Base-by-base conservation (phyloP, 2,888 invertebrate genomes). In the Euplexia lucipara region DNA sequence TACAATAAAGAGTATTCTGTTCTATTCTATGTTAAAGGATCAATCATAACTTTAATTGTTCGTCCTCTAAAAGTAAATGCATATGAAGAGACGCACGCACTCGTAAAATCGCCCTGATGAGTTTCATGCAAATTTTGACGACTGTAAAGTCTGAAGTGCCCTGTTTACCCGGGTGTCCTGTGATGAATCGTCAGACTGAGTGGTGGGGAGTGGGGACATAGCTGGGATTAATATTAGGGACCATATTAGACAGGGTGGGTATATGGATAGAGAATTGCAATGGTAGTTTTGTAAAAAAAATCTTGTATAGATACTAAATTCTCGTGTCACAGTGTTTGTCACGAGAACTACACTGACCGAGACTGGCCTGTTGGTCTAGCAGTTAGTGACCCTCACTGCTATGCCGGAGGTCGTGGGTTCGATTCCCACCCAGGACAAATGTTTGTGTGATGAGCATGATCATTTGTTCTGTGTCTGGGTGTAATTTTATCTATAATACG, bases 71-170 rank as follows among this genome's bases (percentile, higher is more conserved):
- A 80, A 79, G 78, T 81, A 73, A 82, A 82, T 75, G 79, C 75
- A 84, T 82, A 81, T 67, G 75, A 82, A 82, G 83, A 83, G 72
- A 75, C 75, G 64, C 59, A 64, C 47, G 48, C 52, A 67, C 82
- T 85, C 86, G 78, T 88, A 88, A 88, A 87, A 60, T 64, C 65
- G 14, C 77, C 78, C 78, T 70, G 86, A 88, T 88, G 85, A 88
- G 83, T 83, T 88, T 83, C 81, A 88, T 88, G 88, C 88, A 88
- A 88, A 88, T 88, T 83, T 83, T 78, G 75, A 75, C 68, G 83
- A 71, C 68, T 77, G 82, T 86, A 81, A 83, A 86, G 68, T 79
- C 78, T 82, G 78, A 83, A 84, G 79, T 83, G 61, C 79, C 83
- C 83, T 75, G 81, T 83, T 68, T 83, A 64, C 79, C 83, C 83